These are phyloP conservation scores for Helostoma temminkii DNA, from an alignment of 2,797 vertebrate species.

Conservation along the genomic window DNA sequence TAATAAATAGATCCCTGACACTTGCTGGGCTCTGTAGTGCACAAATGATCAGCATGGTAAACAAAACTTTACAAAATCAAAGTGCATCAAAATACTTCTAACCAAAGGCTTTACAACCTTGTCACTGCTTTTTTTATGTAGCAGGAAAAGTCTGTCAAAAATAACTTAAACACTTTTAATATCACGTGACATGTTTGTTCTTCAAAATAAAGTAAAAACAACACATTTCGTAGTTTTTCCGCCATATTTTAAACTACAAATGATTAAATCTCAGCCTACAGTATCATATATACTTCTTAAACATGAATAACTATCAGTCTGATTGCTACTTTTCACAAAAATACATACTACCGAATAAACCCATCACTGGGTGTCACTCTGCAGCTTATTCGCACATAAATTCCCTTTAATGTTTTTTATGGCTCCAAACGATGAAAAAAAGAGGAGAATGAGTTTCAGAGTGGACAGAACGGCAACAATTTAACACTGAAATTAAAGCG, in stretches of 20 bases:
- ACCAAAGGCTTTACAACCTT: neutral
- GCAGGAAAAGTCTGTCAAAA: slow-evolving; percentile 29
- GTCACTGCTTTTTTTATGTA: slow-evolving; percentile 11
- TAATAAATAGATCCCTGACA: neutral
- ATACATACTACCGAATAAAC: slow-evolving; percentile 27
- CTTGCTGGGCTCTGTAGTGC: slow-evolving; percentile 12
- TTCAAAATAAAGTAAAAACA: slow-evolving; percentile 6
- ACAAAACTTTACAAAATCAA: slow-evolving; percentile 1
- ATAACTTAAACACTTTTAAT: slow-evolving; percentile 26
- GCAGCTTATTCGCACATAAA: slow-evolving; percentile 5
- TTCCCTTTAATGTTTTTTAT: slow-evolving; percentile 29
- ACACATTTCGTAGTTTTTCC: slow-evolving; percentile 29
- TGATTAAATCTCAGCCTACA: slow-evolving; percentile 20
- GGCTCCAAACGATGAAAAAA: slow-evolving; percentile 49
- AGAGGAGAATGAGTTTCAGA: neutral
- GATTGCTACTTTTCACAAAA: slow-evolving; percentile 26
- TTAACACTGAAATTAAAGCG: neutral
- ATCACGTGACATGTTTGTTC: neutral
- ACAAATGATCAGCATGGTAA: slow-evolving; percentile 6
- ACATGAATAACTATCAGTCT: slow-evolving; percentile 20
- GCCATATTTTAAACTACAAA: slow-evolving; percentile 16
- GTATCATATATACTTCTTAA: slow-evolving; percentile 33
- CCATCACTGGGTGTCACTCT: neutral
- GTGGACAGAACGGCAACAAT: neutral
- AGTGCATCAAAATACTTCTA: slow-evolving; percentile 7